Conservation (phyloP, 2,888 invertebrate genomes). For the Sicus ferrugineus region DNA sequence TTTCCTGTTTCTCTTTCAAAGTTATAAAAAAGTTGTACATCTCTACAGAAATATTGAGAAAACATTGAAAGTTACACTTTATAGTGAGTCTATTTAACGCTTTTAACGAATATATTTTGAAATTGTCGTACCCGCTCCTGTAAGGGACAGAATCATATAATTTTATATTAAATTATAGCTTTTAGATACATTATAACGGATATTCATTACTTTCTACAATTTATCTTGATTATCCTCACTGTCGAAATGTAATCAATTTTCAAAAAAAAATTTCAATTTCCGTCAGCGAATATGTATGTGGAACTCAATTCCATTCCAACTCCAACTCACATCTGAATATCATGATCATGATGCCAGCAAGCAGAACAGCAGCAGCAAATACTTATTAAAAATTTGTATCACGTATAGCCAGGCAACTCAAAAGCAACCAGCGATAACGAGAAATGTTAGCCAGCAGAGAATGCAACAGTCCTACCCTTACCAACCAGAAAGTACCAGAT, state of each 20-base stretch:
- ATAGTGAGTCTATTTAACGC: no score
- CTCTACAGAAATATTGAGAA: no score
- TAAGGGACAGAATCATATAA: neutral
- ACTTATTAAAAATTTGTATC: slow-evolving; percentile 13
- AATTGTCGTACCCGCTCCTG: no score
- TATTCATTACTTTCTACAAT: neutral
- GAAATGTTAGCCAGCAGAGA: neutral
- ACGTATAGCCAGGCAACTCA: neutral
- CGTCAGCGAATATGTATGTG: neutral
- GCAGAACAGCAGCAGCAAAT: neutral
- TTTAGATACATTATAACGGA: neutral
- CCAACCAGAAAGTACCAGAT: neutral
- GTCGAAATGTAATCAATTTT: slow-evolving; percentile 3
- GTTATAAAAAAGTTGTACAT: no score
- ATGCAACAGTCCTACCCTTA: neutral
- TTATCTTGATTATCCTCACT: neutral
- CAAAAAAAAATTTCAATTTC: slow-evolving; percentile 16
- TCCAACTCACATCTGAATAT: neutral
- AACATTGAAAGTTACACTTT: no score
- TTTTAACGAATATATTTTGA: no score
- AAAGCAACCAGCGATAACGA: neutral
- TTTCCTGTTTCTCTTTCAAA: no score
- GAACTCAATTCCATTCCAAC: neutral
- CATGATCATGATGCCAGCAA: neutral
- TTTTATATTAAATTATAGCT: neutral